Base-by-base conservation (phyloP, 1,140 invertebrate species). In the Leptestheria dahalacensis region DNA sequence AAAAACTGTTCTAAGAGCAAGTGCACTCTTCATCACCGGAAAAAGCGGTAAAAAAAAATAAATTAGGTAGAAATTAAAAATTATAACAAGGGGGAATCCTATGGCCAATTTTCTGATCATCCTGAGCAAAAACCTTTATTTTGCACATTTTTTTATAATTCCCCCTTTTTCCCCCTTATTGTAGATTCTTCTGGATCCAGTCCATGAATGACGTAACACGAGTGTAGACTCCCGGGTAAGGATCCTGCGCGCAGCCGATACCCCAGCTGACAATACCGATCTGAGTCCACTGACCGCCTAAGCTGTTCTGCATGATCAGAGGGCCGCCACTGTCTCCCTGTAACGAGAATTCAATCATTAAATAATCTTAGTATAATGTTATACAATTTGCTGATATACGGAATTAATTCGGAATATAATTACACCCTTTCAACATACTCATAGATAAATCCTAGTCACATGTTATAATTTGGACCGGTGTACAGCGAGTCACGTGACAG, bases 261-360 rank as follows among this genome's bases (percentile, higher is more conserved):
- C 92, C 92, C 86, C 88, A 94, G 15, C 88, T 91, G 0, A 93
- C 89, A 12, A 95, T 82, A 33, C 91, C 92, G 1, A 91, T 84
- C 74, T 88, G 84, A 0, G 78, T 84, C 82, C 86, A 88, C 60
- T 79, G 78, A 25, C 82, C 83, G 18, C 57, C 65, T 33, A 83
- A 78, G 64, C 85, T 82, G 12, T 10, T 12, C 28, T 55, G 53
- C 12, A 20, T 18, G 1, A 55, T 28, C 21, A 95, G 73, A 2
- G 91, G 89, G 50, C 91, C 91, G 10, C 90, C 91, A 66, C 87
- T 91, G 72, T 94, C 91, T 62, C 90, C 90, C 90, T 93, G 69
- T 41, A 63, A 70, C 24, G 23, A 33, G 25, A 24, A 11, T 21
- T 53, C 48, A 25, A 53, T 21, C 2, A 53, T 23, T 2, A 23